phyloP scores from a whole-genome alignment of 2,888 invertebrate species.

The Sipha maydis region DNA sequence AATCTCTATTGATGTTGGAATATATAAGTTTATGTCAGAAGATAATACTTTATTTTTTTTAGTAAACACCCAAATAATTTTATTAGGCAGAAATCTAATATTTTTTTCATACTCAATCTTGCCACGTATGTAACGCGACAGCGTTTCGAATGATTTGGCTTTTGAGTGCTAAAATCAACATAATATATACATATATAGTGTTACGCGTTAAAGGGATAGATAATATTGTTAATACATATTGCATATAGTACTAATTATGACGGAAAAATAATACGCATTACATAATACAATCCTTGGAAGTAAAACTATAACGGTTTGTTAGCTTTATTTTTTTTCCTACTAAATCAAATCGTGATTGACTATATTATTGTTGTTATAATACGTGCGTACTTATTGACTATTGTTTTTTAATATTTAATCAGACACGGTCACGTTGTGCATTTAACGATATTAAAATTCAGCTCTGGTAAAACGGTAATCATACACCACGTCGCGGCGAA shows the following conservation, averaged over 20 bases:
- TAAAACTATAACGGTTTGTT: neutral
- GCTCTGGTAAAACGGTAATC: conserved; percentile 7
- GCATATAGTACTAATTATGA: neutral
- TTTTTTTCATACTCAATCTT: neutral
- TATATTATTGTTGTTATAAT: neutral
- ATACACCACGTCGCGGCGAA: neutral
- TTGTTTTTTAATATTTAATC: conserved; percentile 25
- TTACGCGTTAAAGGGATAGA: neutral
- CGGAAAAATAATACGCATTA: neutral
- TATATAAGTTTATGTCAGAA: neutral
- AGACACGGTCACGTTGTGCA: conserved; percentile 29
- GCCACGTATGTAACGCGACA: neutral
- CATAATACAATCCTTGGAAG: neutral
- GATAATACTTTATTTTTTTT: neutral
- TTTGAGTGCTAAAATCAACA: neutral
- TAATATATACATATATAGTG: neutral
- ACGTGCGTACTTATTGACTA: neutral
- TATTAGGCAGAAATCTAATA: neutral
- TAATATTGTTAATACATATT: neutral
- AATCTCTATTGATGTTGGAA: neutral
- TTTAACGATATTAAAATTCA: conserved; percentile 38
- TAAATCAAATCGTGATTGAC: neutral
- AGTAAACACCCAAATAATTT: neutral
- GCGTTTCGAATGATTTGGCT: neutral
- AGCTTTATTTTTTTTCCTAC: no score